Conservation (phyloP, 2,797 vertebrate species). For the Gymnoscopelus braueri region DNA sequence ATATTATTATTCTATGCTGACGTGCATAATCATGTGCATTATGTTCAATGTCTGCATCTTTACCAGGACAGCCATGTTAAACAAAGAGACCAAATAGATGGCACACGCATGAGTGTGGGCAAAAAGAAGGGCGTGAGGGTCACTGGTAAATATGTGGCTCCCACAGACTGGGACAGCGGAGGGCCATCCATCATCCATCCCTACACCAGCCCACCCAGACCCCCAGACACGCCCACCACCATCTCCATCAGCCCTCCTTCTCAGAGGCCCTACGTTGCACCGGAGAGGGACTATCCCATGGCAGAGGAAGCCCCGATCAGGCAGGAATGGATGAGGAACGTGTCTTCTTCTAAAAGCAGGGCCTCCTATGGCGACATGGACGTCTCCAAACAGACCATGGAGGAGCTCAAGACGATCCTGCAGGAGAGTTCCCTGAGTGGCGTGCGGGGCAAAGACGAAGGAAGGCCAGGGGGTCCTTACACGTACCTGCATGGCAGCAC, state of each 20-base stretch:
- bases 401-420: conserved; percentile 80
- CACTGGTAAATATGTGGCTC: conserved; percentile 61
- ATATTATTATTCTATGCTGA: background rate
- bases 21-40: conserved; percentile 8
- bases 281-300: conserved; percentile 28
- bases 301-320: conserved; percentile 2
- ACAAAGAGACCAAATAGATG: conserved; percentile 85
- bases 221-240: conserved; percentile 53
- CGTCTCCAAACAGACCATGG: conserved; percentile 77
- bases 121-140: conserved; percentile 82
- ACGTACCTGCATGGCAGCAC: conserved; percentile 61
- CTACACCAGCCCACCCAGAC: conserved; percentile 41
- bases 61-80: conserved; percentile 76
- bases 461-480: conserved; percentile 42
- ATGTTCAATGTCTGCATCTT: conserved; percentile 26
- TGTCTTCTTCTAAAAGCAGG: conserved; percentile 42
- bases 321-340: conserved; percentile 45
- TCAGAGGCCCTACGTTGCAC: conserved; percentile 38
- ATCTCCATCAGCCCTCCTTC: conserved; percentile 55
- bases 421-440: conserved; percentile 68
- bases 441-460: conserved; percentile 48
- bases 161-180: conserved; percentile 74
- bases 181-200: conserved; percentile 68
- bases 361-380: conserved; percentile 41
- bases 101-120: conserved; percentile 80